Percentiles rank a stretch among this genome's conserved stretches.
Evolutionary conservation across 2,113 vertebrate species (phyloP).

Genomic region (Genyomyrus donnyi): DNA sequence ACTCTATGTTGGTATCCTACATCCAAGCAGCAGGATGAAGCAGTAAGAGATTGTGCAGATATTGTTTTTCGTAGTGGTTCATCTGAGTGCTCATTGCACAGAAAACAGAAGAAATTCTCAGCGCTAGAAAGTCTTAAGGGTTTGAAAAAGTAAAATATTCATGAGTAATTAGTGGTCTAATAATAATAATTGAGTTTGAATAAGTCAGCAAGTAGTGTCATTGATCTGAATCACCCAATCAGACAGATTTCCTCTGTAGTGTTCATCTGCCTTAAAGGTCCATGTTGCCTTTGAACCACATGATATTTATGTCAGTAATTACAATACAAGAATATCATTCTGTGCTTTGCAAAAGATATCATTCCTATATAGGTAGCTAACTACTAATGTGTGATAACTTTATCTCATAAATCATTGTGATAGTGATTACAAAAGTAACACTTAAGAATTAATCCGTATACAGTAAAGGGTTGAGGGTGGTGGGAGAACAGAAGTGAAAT

Average conservation of each 20-base stretch:
- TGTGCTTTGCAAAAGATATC: not conserved
- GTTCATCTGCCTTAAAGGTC: not conserved
- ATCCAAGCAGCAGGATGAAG: not conserved
- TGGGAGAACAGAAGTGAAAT: not conserved
- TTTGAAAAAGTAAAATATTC: not conserved
- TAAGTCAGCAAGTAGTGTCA: not conserved
- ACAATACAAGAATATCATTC: not conserved
- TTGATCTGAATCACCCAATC: not conserved
- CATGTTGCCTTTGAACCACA: not conserved
- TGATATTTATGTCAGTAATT: not conserved
- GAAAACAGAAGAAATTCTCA: not conserved
- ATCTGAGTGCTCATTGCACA: not conserved
- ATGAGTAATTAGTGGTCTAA: not conserved
- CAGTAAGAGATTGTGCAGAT: not conserved
- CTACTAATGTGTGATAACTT: not conserved
- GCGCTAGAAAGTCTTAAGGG: not conserved
- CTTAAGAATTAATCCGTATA: not conserved
- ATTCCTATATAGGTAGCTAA: not conserved
- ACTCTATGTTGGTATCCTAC: not conserved
- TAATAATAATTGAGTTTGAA: not conserved
- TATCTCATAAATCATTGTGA: not conserved
- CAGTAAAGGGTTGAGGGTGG: not conserved
- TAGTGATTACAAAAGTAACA: not conserved
- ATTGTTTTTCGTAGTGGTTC: not conserved
- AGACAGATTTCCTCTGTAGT: not conserved